A percentile compares a stretch with the other conserved stretches of the same genome.
Evolutionary conservation across 2,797 vertebrate species (phyloP).

Genomic region (Neopelma chrysocephalum): DNA sequence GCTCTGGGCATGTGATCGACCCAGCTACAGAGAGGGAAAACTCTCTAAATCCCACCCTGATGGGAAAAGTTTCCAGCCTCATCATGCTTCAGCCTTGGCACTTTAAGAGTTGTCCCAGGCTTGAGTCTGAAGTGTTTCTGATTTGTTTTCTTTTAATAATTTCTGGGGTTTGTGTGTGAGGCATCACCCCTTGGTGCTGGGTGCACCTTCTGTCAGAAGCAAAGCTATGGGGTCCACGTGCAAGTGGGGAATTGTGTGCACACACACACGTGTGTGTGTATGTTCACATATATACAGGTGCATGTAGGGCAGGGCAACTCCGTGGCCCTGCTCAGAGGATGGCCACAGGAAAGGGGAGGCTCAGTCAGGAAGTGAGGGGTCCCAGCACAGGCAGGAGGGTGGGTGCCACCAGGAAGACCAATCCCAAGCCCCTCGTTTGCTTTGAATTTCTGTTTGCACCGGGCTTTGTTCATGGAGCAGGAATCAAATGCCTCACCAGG

Average conservation of each 20-base stretch:
- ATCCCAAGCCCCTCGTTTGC: not conserved
- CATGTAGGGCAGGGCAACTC: not conserved
- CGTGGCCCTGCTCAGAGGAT: not conserved
- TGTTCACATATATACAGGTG: not conserved
- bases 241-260: not conserved
- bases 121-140: not conserved
- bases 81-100: not conserved
- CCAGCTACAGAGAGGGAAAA: not conserved
- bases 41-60: not conserved
- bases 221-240: not conserved
- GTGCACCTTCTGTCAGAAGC: not conserved
- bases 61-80: not conserved
- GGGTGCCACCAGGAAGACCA: rapidly evolving
- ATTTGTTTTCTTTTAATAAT: not conserved
- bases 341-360: not conserved
- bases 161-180: not conserved
- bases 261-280: rapidly evolving
- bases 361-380: not conserved
- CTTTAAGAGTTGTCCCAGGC: not conserved
- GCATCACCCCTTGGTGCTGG: rapidly evolving
- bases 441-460: not conserved
- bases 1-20: not conserved
- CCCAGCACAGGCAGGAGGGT: rapidly evolving
- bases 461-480: not conserved
- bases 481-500: rapidly evolving